Percentiles rank a stretch among this genome's conserved stretches.
phyloP scores from a whole-genome alignment of 2,888 invertebrate species.

The Tinea semifulvella region DNA sequence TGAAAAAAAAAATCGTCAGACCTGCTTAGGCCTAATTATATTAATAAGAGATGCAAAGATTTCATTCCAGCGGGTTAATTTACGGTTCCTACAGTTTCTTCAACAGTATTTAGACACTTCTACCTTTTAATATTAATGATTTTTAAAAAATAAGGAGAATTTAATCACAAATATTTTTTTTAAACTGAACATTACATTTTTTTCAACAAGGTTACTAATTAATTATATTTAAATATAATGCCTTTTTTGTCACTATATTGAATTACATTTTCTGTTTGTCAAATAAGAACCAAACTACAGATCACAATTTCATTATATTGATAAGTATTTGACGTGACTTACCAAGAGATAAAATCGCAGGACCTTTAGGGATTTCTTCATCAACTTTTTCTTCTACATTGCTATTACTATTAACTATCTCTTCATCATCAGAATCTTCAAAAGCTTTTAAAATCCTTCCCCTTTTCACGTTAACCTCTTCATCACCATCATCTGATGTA shows the following conservation, averaged over 20 bases:
- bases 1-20: no score
- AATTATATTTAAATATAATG: no score
- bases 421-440: constrained; percentile 58
- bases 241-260: background rate
- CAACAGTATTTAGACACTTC: no score
- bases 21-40: no score
- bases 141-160: no score
- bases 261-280: background rate
- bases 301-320: no score
- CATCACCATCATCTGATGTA: constrained; percentile 30
- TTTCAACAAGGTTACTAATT: background rate
- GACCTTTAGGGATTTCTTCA: constrained; percentile 19
- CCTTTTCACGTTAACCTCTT: constrained; percentile 36
- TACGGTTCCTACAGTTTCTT: no score
- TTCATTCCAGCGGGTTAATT: no score
- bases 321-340: no score
- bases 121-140: no score
- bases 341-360: constrained; percentile 38
- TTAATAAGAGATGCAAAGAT: no score
- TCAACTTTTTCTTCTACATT: constrained; percentile 2
- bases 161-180: background rate
- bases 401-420: constrained; percentile 13
- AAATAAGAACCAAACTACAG: no score
- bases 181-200: background rate
- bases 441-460: constrained; percentile 57